phyloP scores from a whole-genome alignment of 2,888 invertebrate species.

The Willowsia nigromaculata region DNA sequence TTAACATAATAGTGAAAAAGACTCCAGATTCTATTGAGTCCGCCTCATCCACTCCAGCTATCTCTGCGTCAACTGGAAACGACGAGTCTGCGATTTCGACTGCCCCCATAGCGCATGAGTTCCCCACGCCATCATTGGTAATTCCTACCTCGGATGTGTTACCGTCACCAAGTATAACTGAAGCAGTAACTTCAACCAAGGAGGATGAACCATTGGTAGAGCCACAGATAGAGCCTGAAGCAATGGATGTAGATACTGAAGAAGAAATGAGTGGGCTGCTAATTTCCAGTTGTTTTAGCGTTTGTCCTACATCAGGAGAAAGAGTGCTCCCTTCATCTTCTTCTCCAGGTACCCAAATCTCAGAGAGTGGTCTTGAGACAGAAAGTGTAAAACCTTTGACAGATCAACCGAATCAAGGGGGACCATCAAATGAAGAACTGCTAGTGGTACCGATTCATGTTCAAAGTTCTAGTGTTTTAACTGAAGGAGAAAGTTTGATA shows the following conservation, averaged over 20 bases:
- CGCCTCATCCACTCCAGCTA: not conserved
- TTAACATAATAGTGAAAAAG: constrained; percentile 23
- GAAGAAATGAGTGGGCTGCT: constrained; percentile 58
- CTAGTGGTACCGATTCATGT: too few species aligned
- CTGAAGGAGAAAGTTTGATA: too few species aligned
- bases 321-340: constrained; percentile 5
- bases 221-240: not conserved
- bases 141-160: not conserved
- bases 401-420: too few species aligned
- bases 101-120: not conserved
- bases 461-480: too few species aligned
- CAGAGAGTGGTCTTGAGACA: not conserved
- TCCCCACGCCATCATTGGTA: not conserved
- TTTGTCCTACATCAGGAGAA: constrained; percentile 51
- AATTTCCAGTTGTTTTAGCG: constrained; percentile 45
- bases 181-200: not conserved
- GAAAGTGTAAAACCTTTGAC: too few species aligned
- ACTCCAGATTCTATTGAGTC: not conserved
- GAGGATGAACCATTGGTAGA: not conserved
- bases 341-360: not conserved
- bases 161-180: not conserved
- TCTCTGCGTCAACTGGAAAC: not conserved
- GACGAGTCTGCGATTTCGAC: not conserved
- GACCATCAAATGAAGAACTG: too few species aligned
- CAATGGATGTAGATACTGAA: constrained; percentile 28